These are phyloP conservation scores for Elephantulus edwardii DNA, from an alignment of 2,113 vertebrate species.

Conservation along the genomic window DNA sequence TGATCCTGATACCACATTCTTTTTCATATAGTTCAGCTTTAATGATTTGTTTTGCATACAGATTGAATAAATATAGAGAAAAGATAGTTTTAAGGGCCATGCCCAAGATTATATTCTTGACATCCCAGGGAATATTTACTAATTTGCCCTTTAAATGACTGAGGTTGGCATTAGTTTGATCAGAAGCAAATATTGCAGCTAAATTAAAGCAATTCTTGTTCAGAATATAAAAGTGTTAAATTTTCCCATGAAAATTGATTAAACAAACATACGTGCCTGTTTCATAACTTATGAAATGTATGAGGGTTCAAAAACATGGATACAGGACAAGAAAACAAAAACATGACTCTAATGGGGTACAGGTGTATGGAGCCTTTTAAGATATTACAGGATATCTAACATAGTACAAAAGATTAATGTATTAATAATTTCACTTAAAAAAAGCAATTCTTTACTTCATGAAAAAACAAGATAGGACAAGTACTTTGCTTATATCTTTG, in stretches of 20 bases:
- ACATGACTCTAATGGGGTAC: background rate
- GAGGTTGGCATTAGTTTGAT: constrained; percentile 37
- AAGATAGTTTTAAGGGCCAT: background rate
- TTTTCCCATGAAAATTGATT: background rate
- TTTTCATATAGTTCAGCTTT: too few relatives aligned
- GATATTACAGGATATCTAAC: background rate
- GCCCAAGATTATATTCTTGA: background rate
- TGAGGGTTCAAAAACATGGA: background rate
- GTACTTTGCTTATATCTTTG: background rate
- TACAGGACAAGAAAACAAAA: background rate
- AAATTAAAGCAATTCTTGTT: background rate
- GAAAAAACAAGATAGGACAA: background rate
- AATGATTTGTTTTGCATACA: too few relatives aligned
- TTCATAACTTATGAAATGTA: too few relatives aligned
- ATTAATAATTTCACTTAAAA: constrained; percentile 16
- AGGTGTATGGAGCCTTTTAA: background rate
- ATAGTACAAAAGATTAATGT: background rate
- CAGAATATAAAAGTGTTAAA: background rate
- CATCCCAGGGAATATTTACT: background rate
- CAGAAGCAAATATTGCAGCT: background rate
- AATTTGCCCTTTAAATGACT: constrained; percentile 2
- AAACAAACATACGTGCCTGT: too few relatives aligned
- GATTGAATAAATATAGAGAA: too few relatives aligned
- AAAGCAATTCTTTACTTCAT: background rate
- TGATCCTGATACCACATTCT: too few relatives aligned